Conservation (phyloP, 2,113 vertebrate species). For the Lipophrys pholis region DNA sequence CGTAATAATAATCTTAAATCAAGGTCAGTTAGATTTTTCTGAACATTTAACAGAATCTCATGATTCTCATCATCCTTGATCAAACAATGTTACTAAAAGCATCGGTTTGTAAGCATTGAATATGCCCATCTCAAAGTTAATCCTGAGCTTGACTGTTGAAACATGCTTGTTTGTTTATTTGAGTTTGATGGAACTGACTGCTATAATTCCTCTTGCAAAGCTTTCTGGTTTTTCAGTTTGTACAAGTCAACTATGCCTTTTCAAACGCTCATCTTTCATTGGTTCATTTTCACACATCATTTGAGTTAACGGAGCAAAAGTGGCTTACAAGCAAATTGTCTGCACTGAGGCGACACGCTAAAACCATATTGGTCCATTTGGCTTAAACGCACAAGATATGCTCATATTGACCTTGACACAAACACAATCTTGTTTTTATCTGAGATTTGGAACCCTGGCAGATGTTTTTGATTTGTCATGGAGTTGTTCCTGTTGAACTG, state of each 20-base stretch:
- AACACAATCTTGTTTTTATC: not conserved
- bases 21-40: no score
- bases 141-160: not conserved
- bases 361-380: not conserved
- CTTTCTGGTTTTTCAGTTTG: not conserved
- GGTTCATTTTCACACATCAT: slow-evolving; percentile 26
- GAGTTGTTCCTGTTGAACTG: not conserved
- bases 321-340: no score
- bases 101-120: not conserved
- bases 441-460: not conserved
- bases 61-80: not conserved
- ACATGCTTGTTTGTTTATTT: not conserved
- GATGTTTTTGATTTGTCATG: not conserved
- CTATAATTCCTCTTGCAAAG: not conserved
- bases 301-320: slow-evolving; percentile 18
- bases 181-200: not conserved
- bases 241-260: slow-evolving; percentile 19
- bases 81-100: no score
- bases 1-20: not conserved
- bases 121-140: slow-evolving; percentile 21
- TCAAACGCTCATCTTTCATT: slow-evolving; percentile 27
- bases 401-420: slow-evolving; percentile 3
- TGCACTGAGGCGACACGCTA: no score
- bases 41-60: not conserved
- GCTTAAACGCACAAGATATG: not conserved